Base-by-base conservation (phyloP, 2,888 invertebrate genomes). In the Altica lythri region DNA sequence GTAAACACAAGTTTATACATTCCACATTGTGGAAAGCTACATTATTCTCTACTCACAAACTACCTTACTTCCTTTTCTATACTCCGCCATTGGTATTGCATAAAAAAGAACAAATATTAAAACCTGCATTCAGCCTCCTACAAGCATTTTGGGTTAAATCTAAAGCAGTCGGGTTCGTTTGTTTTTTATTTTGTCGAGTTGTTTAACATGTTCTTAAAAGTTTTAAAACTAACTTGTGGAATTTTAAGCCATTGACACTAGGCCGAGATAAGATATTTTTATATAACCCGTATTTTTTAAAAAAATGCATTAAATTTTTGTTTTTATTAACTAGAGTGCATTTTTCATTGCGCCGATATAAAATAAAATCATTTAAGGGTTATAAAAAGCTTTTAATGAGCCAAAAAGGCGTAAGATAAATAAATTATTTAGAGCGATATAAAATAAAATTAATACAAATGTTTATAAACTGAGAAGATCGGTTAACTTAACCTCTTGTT, bases 231-330 rank as follows among this genome's bases (percentile, higher is more conserved):
- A 60, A 62, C 54, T 61, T 34, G 55, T 57, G 63, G 65, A 65
- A 65, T 65, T 61, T 63, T 59, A 62, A 60, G 65, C 62, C 63
- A 63, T 63, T 62, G 65, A 65, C 65, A 65, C 65, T 60, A 56
- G 40, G 30, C 38, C 22, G 51, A 56, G 65, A 65, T 65, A 65
- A 65, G 53, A 59, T 37, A 52, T 59, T 63, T 63, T 62, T 63
- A 61, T 62, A 61, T 61, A 55, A 46, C 57, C 52, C 42, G 56
- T 56, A 56, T 56, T 56, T 61, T 48, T 56, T 57, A 52, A 65
- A 67, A n/a, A 66, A 68, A 66, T 66, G 65, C 68, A 68, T 70
- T 68, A 69, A 66, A 64, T 64, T 63, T 65, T 68, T 68, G 66
- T 60, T 68, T 69, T 70, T 69, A 69, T 68, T 68, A 62, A 62